Conservation (phyloP, 1,140 invertebrate genomes). For the Drosophila santomea region DNA sequence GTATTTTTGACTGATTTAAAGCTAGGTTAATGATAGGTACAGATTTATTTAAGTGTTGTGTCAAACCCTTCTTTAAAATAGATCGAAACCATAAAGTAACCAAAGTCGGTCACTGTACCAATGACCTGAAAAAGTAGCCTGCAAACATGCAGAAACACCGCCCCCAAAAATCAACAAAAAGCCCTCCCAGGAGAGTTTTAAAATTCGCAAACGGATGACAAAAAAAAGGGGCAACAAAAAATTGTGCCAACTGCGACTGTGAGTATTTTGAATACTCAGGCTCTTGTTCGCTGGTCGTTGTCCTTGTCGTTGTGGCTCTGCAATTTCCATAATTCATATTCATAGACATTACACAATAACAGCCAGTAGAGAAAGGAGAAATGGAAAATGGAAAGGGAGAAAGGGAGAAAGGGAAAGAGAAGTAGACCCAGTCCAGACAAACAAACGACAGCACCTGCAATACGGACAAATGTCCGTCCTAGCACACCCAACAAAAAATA, state of each 20-base stretch:
- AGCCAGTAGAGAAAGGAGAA: constrained; percentile 17
- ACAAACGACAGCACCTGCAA: constrained; percentile 80
- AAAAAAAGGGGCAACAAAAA: constrained; percentile 37
- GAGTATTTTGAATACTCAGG: constrained; percentile 41
- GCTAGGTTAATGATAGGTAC: no score
- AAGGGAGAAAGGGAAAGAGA: constrained; percentile 13
- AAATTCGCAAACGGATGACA: constrained; percentile 40
- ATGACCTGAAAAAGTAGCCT: constrained; percentile 40
- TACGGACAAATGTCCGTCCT: constrained; percentile 71
- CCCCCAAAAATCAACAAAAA: constrained; percentile 15
- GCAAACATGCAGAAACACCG: constrained; percentile 24
- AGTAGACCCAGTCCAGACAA: constrained; percentile 54
- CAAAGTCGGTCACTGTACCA: constrained; percentile 65
- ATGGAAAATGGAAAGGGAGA: constrained; percentile 13
- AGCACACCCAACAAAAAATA: constrained; percentile 28
- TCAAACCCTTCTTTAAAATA: background rate
- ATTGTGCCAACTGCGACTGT: constrained; percentile 48
- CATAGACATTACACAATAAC: constrained; percentile 67
- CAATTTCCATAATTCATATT: constrained; percentile 84
- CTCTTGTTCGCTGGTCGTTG: constrained; percentile 42
- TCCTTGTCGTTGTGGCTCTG: constrained; percentile 68
- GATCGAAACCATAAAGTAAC: background rate
- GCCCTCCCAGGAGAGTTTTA: constrained; percentile 27
- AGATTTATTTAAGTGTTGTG: no score
- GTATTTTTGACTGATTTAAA: no score